These are phyloP conservation scores for Bujurquina vittata DNA, from an alignment of 2,113 vertebrate species.

Conservation along the genomic window DNA sequence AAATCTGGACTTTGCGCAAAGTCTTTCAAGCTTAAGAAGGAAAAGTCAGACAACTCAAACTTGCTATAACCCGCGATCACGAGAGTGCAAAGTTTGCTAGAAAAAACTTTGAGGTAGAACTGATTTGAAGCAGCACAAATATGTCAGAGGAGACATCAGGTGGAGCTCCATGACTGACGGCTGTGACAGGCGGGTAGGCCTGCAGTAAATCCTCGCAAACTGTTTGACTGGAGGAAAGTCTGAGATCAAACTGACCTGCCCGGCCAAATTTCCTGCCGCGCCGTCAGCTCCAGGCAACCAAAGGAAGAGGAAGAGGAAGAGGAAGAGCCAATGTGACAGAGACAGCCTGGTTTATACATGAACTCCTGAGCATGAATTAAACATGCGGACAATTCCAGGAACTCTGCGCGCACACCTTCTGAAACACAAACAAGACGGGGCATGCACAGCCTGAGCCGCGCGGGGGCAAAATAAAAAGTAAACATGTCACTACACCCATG, in stretches of 20 bases:
- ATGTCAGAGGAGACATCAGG: conserved; percentile 1
- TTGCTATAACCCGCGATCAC: not conserved
- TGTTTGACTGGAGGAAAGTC: not conserved
- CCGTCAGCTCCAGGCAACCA: conserved; percentile 4
- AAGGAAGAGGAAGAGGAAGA: conserved; percentile 50
- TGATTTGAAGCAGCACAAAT: not conserved
- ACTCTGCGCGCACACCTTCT: conserved; percentile 18
- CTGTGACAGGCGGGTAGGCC: conserved; percentile 19
- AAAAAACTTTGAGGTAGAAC: not conserved
- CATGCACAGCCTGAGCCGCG: not conserved
- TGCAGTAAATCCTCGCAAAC: conserved; percentile 10
- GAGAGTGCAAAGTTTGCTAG: conserved; percentile 11
- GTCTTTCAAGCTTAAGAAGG: not conserved
- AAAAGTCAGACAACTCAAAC: not conserved
- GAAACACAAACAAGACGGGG: conserved; percentile 21
- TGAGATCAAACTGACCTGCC: conserved; percentile 37
- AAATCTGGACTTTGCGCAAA: conserved; percentile 4
- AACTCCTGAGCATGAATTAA: conserved; percentile 63
- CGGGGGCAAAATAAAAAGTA: not conserved
- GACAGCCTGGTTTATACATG: conserved; percentile 36
- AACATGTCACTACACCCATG: not conserved
- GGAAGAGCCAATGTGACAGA: conserved; percentile 47
- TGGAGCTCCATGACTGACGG: conserved; percentile 11
- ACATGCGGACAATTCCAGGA: conserved; percentile 54
- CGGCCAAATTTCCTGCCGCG: not conserved